Base-by-base conservation (phyloP, 2,113 vertebrate genomes). In the Phylloscopus whistleri region DNA sequence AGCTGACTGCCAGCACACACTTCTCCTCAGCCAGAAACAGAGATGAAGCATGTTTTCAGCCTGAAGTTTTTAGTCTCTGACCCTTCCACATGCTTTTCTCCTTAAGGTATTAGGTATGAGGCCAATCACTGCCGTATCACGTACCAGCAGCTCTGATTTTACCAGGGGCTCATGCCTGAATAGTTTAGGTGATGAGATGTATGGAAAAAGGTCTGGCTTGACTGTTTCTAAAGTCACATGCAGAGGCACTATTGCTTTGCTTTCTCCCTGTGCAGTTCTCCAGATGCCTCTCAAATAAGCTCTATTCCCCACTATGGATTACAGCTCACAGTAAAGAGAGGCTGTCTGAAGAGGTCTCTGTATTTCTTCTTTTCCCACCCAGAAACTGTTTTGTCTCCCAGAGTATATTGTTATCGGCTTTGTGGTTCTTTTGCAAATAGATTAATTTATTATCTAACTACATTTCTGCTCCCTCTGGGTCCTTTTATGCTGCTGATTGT, bases 121-220 rank as follows among this genome's bases (percentile, higher is more conserved):
- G 60, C 56, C 30, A 77, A 7, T 70, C 53, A 53, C 31, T 49
- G 19, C 41, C 24, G 53, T 31, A 84, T 75, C 60, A 73, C 0
- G 0, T 55, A 78, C 39, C 52, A n/a, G 27, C 16, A 85, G 19
- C 28, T 53, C 55, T 69, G 79, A 85, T 76, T 76, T 88, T 92
- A 79, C 43, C n/a, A 30, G 2, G 46, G 17, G 16, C 31, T 77
- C 1, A 2, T 88, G 43, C n/a, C 46, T 60, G 56, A 90, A 59
- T 35, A 7, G 0, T 90, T 92, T 43, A 67, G 33, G 33, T 43
- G 39, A 66, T 51, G 28, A 91, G 21, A 41, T 2, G 1, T 24
- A 39, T 0, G 1, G 21, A 35, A 63, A 56, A 84, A 79, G 9
- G 11, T 60, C 27, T 31, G 43, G 2, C 44, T 64, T 0, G 0